Conservation (phyloP, 2,888 invertebrate genomes). For the Agelastica alni region DNA sequence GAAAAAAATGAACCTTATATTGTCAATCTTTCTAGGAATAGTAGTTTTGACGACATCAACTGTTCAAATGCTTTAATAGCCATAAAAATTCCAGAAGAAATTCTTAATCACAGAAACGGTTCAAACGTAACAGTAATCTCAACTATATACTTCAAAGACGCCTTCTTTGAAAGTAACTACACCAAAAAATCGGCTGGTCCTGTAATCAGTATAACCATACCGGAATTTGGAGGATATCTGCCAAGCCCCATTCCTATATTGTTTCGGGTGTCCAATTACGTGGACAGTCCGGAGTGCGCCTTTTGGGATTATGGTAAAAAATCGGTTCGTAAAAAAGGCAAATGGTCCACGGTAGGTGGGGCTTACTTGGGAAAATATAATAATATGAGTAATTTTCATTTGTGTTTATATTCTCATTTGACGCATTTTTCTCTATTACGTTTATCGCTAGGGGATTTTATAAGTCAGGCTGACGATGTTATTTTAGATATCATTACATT, state of each 20-base stretch:
- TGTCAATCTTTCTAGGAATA: conserved; percentile 56
- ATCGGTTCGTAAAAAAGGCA: conserved; percentile 50
- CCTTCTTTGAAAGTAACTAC: conserved; percentile 44
- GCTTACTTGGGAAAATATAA: conserved; percentile 49
- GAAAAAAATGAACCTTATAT: conserved; percentile 47
- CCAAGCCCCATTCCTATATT: conserved; percentile 62
- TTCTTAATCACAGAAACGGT: conserved; percentile 33
- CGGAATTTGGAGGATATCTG: conserved; percentile 62
- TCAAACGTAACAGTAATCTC: conserved; percentile 42
- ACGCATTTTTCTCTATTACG: conserved; percentile 65
- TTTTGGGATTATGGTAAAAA: conserved; percentile 61
- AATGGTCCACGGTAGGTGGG: conserved; percentile 65
- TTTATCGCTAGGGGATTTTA: conserved; percentile 33
- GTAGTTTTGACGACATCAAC: conserved; percentile 52
- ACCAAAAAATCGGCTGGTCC: conserved; percentile 42
- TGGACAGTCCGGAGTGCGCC: conserved; percentile 55
- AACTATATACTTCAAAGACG: conserved; percentile 48
- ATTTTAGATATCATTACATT: conserved; percentile 59
- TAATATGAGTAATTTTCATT: conserved; percentile 55
- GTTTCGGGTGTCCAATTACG: conserved; percentile 54
- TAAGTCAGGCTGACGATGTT: conserved; percentile 51
- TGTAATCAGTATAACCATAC: conserved; percentile 65
- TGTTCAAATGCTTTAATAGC: conserved; percentile 42
- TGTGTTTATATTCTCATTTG: conserved; percentile 62
- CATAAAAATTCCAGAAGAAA: conserved; percentile 46